Evolutionary conservation across 2,888 invertebrate genomes (phyloP).

Genomic region (Hyposoter dolosus): DNA sequence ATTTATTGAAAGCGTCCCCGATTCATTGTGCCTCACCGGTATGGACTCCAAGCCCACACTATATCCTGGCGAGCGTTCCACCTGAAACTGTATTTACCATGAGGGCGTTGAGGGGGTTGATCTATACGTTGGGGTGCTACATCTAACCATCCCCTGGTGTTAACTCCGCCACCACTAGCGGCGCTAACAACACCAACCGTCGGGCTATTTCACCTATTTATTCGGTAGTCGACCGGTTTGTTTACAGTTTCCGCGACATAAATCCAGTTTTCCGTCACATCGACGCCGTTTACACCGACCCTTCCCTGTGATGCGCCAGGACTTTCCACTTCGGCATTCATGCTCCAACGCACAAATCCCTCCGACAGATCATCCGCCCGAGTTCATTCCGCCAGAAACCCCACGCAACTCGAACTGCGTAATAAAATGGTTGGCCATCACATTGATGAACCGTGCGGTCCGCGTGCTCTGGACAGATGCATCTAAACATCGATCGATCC

Average conservation of each 20-base stretch:
- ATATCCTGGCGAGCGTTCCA: neutral
- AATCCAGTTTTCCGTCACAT: slow-evolving; percentile 79
- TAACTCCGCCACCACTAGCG: slow-evolving; percentile 39
- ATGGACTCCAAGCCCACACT: slow-evolving; percentile 18
- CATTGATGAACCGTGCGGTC: neutral
- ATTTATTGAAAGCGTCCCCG: slow-evolving; percentile 72
- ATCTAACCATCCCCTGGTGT: slow-evolving; percentile 17
- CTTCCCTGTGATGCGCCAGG: slow-evolving; percentile 12
- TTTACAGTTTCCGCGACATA: slow-evolving; percentile 77
- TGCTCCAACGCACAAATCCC: slow-evolving; percentile 25
- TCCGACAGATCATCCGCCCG: slow-evolving; percentile 17
- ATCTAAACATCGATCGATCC: neutral
- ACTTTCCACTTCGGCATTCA: slow-evolving; percentile 45
- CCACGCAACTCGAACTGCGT: slow-evolving; percentile 25
- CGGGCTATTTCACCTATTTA: slow-evolving; percentile 73
- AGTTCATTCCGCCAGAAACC: slow-evolving; percentile 45
- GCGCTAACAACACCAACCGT: slow-evolving; percentile 60
- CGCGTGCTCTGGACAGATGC: neutral
- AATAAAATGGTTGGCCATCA: slow-evolving; percentile 5
- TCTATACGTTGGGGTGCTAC: slow-evolving; percentile 1
- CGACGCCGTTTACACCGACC: slow-evolving; percentile 74
- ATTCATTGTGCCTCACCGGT: slow-evolving; percentile 67
- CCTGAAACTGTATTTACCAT: slow-evolving; percentile 22
- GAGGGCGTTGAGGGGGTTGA: neutral
- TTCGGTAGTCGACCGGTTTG: slow-evolving; percentile 72